phyloP scores from a whole-genome alignment of 1,140 invertebrate genomes.

The Danaus plexippus region DNA sequence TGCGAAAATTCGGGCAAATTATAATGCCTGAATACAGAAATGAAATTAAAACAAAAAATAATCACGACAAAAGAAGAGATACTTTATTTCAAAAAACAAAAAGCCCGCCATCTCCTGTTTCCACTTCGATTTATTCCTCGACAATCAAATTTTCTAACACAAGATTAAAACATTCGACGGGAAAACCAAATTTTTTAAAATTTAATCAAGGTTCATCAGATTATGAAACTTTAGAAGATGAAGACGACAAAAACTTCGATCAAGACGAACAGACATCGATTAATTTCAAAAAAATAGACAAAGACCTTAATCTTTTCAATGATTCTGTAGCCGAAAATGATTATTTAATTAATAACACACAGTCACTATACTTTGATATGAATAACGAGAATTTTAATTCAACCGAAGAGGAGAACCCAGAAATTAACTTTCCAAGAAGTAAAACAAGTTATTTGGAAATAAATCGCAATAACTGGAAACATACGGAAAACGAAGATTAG shows the following conservation, averaged over 20 bases:
- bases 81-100: too few species aligned
- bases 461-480: conserved; percentile 40
- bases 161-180: too few species aligned
- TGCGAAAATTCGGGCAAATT: too few species aligned
- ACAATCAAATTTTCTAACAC: too few species aligned
- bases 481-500: conserved; percentile 36
- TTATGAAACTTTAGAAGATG: conserved; percentile 21
- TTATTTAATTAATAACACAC: conserved; percentile 6
- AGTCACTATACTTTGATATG: conserved; percentile 9
- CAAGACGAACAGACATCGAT: conserved; percentile 15
- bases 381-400: conserved; percentile 1
- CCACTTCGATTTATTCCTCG: too few species aligned
- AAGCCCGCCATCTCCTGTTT: too few species aligned
- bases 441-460: conserved; percentile 48
- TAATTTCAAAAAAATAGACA: conserved; percentile 20
- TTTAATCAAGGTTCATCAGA: neutral
- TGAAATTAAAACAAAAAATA: too few species aligned
- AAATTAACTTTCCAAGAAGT: conserved; percentile 16
- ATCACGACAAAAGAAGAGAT: too few species aligned
- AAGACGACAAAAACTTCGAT: conserved; percentile 13
- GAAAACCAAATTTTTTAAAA: too few species aligned
- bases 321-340: conserved; percentile 9
- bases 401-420: conserved; percentile 13
- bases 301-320: conserved; percentile 19
- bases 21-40: too few species aligned